Conservation (phyloP, 37 sponge, comb jelly and placozoan genomes). For the Oopsacas minuta region DNA sequence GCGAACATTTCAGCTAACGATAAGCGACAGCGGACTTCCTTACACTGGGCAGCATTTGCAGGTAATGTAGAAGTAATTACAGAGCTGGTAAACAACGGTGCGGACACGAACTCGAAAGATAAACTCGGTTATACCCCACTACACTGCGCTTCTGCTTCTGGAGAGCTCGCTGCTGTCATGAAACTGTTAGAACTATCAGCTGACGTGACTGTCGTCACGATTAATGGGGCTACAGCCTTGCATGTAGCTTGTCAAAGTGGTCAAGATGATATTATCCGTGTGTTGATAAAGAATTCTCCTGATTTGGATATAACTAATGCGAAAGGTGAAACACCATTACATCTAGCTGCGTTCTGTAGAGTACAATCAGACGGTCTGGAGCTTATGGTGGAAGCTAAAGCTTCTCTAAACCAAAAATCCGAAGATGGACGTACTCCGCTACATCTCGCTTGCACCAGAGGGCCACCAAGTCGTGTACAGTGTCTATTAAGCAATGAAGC, state of each 20-base stretch:
- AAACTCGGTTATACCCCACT: conserved; percentile 66
- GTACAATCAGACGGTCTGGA: not conserved
- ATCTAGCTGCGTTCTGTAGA: not conserved
- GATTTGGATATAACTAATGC: conserved; percentile 47
- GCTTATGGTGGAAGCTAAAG: not conserved
- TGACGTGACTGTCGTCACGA: conserved; percentile 51
- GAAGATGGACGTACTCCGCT: conserved; percentile 67
- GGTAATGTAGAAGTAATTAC: conserved; percentile 61
- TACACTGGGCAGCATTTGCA: conserved; percentile 62
- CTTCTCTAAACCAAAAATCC: not conserved
- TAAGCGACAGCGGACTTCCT: conserved; percentile 46
- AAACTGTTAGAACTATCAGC: conserved; percentile 58
- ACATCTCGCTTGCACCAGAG: conserved; percentile 67
- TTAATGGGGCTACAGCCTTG: conserved; percentile 56
- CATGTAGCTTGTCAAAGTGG: conserved; percentile 86
- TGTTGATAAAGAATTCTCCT: conserved; percentile 49
- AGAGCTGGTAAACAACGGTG: conserved; percentile 46
- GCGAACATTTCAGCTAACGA: conserved; percentile 8
- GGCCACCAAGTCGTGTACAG: conserved; percentile 58
- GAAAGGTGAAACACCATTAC: conserved; percentile 41
- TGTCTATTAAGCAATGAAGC: conserved; percentile 64
- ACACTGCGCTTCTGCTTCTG: conserved; percentile 67
- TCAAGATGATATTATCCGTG: conserved; percentile 65
- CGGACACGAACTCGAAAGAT: conserved; percentile 55
- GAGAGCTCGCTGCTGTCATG: conserved; percentile 61